Evolutionary conservation across 2,888 invertebrate species (phyloP), one percentile per base, ranked within the genome.

Genomic region (Clepsis dumicolana): DNA sequence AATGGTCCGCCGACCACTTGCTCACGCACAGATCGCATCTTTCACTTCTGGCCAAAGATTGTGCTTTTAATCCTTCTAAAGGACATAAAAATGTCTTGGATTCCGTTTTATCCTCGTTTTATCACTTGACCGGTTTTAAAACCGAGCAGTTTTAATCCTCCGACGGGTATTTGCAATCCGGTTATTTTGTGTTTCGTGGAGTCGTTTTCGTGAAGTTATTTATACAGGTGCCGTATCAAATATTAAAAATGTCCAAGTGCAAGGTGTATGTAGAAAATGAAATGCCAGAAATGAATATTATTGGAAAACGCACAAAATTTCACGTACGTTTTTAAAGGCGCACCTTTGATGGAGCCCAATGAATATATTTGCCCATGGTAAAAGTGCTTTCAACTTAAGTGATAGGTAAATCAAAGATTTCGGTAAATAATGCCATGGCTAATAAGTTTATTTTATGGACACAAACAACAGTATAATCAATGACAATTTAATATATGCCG

Each of bases 301-400:
- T n/a, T n/a, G n/a, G n/a, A n/a, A n/a, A n/a, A n/a, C n/a, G n/a
- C n/a, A n/a, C n/a, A n/a, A n/a, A n/a, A n/a, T n/a, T n/a, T n/a
- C n/a, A n/a, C n/a, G n/a, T n/a, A 18, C 8, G 8, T 44, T 44
- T 4, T 12, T 38, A 38, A 44, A 44, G 44, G 18, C 21, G 41
- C n/a, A n/a, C n/a, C n/a, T n/a, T n/a, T n/a, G n/a, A n/a, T n/a
- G 7, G 14, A n/a, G 16, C 38, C 25, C 4, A 3, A 4, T 41
- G 10, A 59, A 44, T 21, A 29, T 29, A 12, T 61, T 68, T 68
- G 25, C 52, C 21, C 18, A n/a, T 44, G 64, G 63, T 56, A 68
- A 66, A 68, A 53, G 24, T 8, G 59, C 64, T 68, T 57, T 68
- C 68, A 32, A 59, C 41, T 41, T 63, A 57, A 63, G 56, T 57